A percentile compares a stretch with the other conserved stretches of the same genome.
These are phyloP conservation scores for Aplidium turbinatum DNA, from an alignment of 23 tunicate genomes.

Conservation along the genomic window DNA sequence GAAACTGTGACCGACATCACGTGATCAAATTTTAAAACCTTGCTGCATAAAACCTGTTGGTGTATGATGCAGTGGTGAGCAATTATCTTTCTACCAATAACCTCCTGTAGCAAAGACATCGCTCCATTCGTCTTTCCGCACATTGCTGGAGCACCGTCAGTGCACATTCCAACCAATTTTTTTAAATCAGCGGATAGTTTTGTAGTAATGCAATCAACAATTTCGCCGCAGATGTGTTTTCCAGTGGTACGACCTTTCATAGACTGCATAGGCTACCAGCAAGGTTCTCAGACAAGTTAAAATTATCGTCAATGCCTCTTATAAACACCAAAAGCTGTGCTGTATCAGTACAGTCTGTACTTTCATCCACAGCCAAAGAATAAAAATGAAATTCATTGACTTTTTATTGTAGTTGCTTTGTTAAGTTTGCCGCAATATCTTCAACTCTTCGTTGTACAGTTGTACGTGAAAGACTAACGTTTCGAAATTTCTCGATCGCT, in stretches of 20 bases:
- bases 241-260: constrained; percentile 54
- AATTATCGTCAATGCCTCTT: constrained; percentile 47
- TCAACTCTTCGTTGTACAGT: constrained; percentile 41
- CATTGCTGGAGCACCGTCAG: constrained; percentile 59
- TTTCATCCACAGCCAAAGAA: constrained; percentile 46
- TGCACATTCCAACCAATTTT: constrained; percentile 49
- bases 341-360: constrained; percentile 36
- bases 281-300: constrained; percentile 43
- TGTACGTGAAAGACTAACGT: constrained; percentile 40
- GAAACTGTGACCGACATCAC: constrained; percentile 50
- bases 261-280: constrained; percentile 57
- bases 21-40: constrained; percentile 43
- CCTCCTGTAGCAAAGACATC: constrained; percentile 41
- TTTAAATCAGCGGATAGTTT: constrained; percentile 41
- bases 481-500: constrained; percentile 20
- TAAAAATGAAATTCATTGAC: constrained; percentile 16
- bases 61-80: constrained; percentile 46
- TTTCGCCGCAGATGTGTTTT: constrained; percentile 48
- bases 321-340: constrained; percentile 52
- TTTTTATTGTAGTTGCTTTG: constrained; percentile 12
- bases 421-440: constrained; percentile 35
- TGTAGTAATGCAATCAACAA: constrained; percentile 41
- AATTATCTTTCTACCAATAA: constrained; percentile 41
- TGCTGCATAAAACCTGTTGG: constrained; percentile 44
- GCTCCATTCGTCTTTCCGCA: constrained; percentile 42